Conservation (phyloP, 1,140 invertebrate genomes). For the Penaeus indicus region DNA sequence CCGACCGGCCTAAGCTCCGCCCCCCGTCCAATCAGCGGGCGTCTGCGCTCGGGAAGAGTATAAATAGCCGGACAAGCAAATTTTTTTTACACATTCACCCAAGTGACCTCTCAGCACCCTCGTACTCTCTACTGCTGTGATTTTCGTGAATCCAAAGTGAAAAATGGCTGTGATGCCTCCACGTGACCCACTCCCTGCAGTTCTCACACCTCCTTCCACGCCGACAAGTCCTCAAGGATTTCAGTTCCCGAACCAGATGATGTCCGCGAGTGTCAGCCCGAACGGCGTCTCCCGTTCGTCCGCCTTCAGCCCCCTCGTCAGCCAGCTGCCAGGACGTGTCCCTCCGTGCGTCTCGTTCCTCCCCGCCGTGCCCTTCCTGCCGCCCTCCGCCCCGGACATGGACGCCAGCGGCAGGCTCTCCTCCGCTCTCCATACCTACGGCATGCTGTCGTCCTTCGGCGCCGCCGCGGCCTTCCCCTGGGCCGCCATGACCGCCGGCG, state of each 20-base stretch:
- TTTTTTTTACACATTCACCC: conserved; percentile 40
- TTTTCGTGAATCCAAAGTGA: neutral
- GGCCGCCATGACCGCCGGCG: conserved; percentile 61
- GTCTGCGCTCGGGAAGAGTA: neutral
- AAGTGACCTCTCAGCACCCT: neutral
- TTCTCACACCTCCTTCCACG: conserved; percentile 31
- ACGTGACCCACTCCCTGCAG: conserved; percentile 41
- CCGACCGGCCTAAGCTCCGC: neutral
- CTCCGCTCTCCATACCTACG: conserved; percentile 34
- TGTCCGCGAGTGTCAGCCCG: neutral
- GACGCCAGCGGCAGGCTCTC: neutral
- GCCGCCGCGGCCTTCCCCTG: conserved; percentile 27
- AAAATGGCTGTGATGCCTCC: conserved; percentile 36
- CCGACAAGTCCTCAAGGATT: neutral
- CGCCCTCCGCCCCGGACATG: conserved; percentile 3
- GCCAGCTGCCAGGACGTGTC: neutral
- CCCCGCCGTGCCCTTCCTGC: neutral
- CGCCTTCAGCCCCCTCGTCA: neutral
- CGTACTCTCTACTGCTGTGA: neutral
- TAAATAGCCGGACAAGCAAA: conserved; percentile 1
- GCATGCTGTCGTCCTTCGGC: conserved; percentile 27
- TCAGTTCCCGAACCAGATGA: conserved; percentile 1
- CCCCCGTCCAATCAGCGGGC: neutral
- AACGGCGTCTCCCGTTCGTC: neutral
- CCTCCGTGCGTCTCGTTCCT: conserved; percentile 13